phyloP scores from a whole-genome alignment of 2,888 invertebrate species.

The Ophioninae sp. region DNA sequence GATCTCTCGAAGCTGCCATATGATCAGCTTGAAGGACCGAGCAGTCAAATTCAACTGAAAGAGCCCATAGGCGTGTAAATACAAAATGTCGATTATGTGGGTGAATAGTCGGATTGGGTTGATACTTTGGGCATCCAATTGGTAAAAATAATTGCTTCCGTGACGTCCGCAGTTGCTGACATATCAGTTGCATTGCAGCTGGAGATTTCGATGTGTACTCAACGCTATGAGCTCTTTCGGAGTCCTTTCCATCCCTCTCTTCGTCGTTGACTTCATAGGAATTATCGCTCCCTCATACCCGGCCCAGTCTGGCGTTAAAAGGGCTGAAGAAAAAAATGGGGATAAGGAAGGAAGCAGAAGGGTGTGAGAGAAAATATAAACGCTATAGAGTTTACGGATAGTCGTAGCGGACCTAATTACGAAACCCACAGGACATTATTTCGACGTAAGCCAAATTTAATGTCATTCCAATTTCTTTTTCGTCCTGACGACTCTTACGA shows the following conservation, averaged over 20 bases:
- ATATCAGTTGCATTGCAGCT: slow-evolving; percentile 9
- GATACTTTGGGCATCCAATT: slow-evolving; percentile 46
- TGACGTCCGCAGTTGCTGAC: slow-evolving; percentile 5
- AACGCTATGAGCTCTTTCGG: neutral
- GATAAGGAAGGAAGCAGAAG: neutral
- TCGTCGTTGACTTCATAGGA: neutral
- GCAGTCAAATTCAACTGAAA: neutral
- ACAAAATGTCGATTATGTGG: neutral
- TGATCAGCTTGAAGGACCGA: neutral
- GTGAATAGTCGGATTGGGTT: neutral
- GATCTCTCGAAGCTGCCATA: too few species aligned
- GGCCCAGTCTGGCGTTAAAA: too few species aligned
- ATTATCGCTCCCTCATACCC: neutral
- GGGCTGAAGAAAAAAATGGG: neutral
- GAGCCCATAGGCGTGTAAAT: too few species aligned
- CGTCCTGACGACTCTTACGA: neutral
- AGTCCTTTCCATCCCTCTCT: neutral
- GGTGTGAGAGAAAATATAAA: neutral
- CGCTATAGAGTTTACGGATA: neutral
- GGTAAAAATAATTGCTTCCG: slow-evolving; percentile 55
- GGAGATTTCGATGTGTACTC: neutral
- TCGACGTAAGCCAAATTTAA: neutral
- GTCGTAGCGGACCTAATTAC: slow-evolving; percentile 34
- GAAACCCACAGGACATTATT: slow-evolving; percentile 28
- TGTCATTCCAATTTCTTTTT: neutral